phyloP scores from a whole-genome alignment of 2,113 vertebrate genomes.

The Glareola pratincola region DNA sequence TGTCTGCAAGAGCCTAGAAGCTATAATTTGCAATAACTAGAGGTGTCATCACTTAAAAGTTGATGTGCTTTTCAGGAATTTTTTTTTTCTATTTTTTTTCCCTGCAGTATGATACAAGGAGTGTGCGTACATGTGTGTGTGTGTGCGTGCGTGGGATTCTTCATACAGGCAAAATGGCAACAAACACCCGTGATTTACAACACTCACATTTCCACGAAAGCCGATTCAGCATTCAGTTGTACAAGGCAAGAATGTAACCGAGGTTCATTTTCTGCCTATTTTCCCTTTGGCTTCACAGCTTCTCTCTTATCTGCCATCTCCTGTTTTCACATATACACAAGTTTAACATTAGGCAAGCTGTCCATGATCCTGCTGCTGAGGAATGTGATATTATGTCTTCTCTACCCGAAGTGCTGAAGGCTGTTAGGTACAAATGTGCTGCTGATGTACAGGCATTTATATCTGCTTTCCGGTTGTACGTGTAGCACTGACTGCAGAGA shows the following conservation, averaged over 20 bases:
- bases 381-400: background rate
- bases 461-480: background rate
- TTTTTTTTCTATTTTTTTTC: background rate
- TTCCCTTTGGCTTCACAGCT: background rate
- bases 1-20: background rate
- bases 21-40: background rate
- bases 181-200: background rate
- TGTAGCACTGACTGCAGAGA: background rate
- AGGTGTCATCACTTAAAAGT: background rate
- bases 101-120: background rate
- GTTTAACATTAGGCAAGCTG: background rate
- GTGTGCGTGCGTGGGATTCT: background rate
- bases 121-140: background rate
- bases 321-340: background rate
- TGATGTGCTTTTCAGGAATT: background rate
- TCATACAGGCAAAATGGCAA: background rate
- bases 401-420: background rate
- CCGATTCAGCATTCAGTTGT: background rate
- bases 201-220: background rate
- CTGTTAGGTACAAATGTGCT: background rate
- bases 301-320: background rate
- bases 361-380: background rate
- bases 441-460: background rate
- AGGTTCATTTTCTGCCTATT: background rate
- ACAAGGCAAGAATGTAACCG: background rate